phyloP scores from a whole-genome alignment of 2,113 vertebrate genomes.

The Triplophysa tibetana region DNA sequence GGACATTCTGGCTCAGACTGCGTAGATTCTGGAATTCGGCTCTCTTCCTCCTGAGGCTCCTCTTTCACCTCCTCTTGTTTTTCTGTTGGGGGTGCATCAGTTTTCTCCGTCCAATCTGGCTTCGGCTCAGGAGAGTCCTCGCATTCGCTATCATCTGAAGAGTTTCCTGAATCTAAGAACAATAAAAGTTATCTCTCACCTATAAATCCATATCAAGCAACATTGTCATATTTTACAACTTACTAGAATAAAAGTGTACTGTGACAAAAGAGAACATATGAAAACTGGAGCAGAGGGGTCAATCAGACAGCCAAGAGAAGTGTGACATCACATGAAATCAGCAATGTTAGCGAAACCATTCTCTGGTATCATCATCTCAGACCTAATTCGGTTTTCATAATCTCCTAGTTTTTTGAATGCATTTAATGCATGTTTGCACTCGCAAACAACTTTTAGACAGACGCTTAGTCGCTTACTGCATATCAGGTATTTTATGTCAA shows the following conservation, averaged over 20 bases:
- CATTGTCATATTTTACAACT: not conserved
- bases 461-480: constrained; percentile 79
- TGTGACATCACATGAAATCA: constrained; percentile 46
- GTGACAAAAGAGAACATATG: no score
- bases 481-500: constrained; percentile 46
- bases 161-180: constrained; percentile 74
- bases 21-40: constrained; percentile 68
- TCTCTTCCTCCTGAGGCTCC: constrained; percentile 59
- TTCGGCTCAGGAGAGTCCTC: constrained; percentile 48
- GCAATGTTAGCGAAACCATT: constrained; percentile 50
- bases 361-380: constrained; percentile 45
- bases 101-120: constrained; percentile 39
- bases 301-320: constrained; percentile 52
- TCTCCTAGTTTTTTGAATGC: not conserved
- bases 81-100: constrained; percentile 35
- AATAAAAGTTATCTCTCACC: not conserved
- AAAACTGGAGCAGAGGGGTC: not conserved
- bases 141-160: constrained; percentile 73
- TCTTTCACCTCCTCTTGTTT: constrained; percentile 56
- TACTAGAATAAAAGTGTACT: not conserved
- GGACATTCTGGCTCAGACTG: constrained; percentile 68
- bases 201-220: not conserved
- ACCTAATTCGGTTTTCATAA: constrained; percentile 1
- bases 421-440: not conserved
- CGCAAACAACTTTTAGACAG: not conserved